These are phyloP conservation scores for Quadriops clusia DNA, from an alignment of 2,888 invertebrate species.

Conservation along the genomic window DNA sequence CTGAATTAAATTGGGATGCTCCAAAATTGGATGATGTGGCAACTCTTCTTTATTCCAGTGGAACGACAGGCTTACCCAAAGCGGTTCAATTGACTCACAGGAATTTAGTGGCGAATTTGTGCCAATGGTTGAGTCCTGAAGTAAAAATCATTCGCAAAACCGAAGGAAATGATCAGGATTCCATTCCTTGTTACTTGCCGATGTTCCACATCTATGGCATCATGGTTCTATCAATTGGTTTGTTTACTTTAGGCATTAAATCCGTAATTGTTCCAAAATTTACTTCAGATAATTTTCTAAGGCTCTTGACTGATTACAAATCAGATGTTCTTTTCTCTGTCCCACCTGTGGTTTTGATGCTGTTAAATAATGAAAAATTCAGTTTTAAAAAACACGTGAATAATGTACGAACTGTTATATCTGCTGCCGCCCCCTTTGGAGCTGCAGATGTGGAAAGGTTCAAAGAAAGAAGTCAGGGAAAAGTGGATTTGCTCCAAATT, in stretches of 20 bases:
- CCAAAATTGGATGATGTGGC: constrained; percentile 45
- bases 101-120: constrained; percentile 33
- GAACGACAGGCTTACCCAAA: constrained; percentile 68
- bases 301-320: constrained; percentile 17
- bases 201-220: constrained; percentile 44
- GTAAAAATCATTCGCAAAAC: constrained; percentile 15
- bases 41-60: constrained; percentile 66
- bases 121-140: constrained; percentile 18
- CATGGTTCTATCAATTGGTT: constrained; percentile 32
- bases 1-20: constrained; percentile 7
- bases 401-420: constrained; percentile 34
- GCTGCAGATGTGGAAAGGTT: constrained; percentile 27
- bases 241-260: constrained; percentile 35
- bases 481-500: constrained; percentile 25
- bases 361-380: constrained; percentile 30
- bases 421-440: constrained; percentile 41
- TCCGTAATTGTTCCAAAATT: constrained; percentile 35
- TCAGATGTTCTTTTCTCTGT: constrained; percentile 36
- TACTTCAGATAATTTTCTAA: constrained; percentile 16
- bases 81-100: constrained; percentile 48
- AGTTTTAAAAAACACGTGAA: constrained; percentile 36
- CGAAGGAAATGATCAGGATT: constrained; percentile 25
- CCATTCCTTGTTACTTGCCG: constrained; percentile 34
- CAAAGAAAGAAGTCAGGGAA: constrained; percentile 19
- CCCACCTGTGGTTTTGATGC: constrained; percentile 34